phyloP scores from a whole-genome alignment of 1,140 invertebrate genomes.

The Atta colombica region DNA sequence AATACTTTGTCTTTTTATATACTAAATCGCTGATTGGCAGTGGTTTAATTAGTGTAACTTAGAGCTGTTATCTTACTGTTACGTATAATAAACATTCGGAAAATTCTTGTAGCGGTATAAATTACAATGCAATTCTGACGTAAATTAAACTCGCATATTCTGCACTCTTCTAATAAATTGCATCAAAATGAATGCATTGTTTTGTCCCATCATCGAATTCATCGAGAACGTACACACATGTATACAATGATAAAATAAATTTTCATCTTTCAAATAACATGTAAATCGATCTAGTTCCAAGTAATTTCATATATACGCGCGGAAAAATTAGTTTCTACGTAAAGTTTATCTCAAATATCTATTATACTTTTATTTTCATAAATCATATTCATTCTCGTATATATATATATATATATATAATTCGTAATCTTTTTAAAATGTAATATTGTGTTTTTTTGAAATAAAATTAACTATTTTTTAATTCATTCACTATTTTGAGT shows the following conservation, averaged over 20 bases:
- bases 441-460: neutral
- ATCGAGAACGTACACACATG: neutral
- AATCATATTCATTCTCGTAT: neutral
- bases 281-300: neutral
- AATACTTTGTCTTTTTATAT: neutral
- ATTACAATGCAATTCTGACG: constrained; percentile 29
- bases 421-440: no score
- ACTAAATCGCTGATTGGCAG: constrained; percentile 11
- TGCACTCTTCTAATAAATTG: constrained; percentile 29
- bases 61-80: constrained; percentile 3
- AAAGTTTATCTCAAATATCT: neutral
- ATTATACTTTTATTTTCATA: neutral
- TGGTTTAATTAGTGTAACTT: constrained; percentile 39
- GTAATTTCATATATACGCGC: neutral
- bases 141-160: constrained; percentile 43
- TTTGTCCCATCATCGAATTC: constrained; percentile 13
- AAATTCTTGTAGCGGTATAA: constrained; percentile 17
- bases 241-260: neutral
- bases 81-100: neutral
- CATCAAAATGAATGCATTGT: constrained; percentile 6
- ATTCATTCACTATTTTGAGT: neutral
- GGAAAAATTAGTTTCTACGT: constrained; percentile 4
- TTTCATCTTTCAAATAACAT: neutral
- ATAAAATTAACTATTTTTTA: neutral
- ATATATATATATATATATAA: neutral